Evolutionary conservation across 2,888 invertebrate genomes (phyloP).

Genomic region (Nebria brevicollis): DNA sequence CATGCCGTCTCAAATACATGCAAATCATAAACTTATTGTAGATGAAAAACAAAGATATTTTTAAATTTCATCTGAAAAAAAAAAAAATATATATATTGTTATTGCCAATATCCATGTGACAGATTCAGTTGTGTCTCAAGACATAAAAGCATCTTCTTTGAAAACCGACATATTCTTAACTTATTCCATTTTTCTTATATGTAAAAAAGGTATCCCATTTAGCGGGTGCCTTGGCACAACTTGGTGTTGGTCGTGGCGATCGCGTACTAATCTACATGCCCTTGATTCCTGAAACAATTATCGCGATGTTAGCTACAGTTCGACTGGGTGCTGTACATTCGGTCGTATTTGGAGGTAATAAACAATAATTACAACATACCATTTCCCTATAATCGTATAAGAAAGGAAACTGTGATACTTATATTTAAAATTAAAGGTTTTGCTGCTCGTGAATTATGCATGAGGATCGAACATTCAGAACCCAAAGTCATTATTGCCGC

Average conservation of each 20-base stretch:
- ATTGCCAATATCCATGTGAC: not conserved
- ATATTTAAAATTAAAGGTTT: slow-evolving; percentile 73
- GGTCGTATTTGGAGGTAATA: slow-evolving; percentile 89
- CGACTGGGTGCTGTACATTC: slow-evolving; percentile 93
- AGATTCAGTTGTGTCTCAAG: not conserved
- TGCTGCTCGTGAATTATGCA: slow-evolving; percentile 86
- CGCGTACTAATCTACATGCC: slow-evolving; percentile 95
- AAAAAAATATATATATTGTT: not conserved
- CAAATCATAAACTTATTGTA: no score
- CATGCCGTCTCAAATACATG: no score
- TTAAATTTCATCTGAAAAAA: no score
- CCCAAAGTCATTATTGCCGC: slow-evolving; percentile 91
- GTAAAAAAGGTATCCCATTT: slow-evolving; percentile 72
- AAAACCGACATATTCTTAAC: not conserved
- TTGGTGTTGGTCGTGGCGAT: slow-evolving; percentile 86
- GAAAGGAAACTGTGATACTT: not conserved
- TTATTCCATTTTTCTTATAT: not conserved
- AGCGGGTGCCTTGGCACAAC: slow-evolving; percentile 80
- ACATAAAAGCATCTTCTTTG: not conserved
- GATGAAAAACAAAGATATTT: no score
- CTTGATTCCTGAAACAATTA: slow-evolving; percentile 87
- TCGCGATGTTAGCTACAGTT: slow-evolving; percentile 89
- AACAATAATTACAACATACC: slow-evolving; percentile 8
- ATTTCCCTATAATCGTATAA: not conserved
- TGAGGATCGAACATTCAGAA: slow-evolving; percentile 87